phyloP scores from a whole-genome alignment of 2,113 vertebrate species.

The Nansenia antarctica region DNA sequence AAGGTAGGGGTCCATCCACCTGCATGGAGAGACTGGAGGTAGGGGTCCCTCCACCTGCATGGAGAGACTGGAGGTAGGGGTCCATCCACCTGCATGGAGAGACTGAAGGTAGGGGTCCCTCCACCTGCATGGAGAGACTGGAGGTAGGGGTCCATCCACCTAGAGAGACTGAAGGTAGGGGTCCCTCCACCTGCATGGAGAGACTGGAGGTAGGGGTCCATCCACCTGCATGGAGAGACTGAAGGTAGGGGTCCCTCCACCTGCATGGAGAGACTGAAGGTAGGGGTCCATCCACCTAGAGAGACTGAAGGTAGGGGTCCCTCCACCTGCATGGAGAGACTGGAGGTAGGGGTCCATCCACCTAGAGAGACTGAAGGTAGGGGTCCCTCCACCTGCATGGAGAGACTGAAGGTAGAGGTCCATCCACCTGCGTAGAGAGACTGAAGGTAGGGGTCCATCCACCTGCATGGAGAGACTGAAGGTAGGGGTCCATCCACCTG shows the following conservation, averaged over 20 bases:
- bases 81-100: constrained; percentile 81
- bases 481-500: constrained; percentile 82
- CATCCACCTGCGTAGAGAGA: constrained; percentile 81
- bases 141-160: constrained; percentile 80
- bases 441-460: constrained; percentile 81
- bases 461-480: constrained; percentile 82
- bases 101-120: constrained; percentile 82
- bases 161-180: constrained; percentile 82
- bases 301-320: constrained; percentile 81
- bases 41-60: constrained; percentile 75
- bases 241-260: constrained; percentile 82
- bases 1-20: constrained; percentile 82
- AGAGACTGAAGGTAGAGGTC: constrained; percentile 83
- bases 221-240: constrained; percentile 82
- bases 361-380: constrained; percentile 82
- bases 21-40: constrained; percentile 83
- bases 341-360: constrained; percentile 82
- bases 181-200: constrained; percentile 81
- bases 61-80: constrained; percentile 82
- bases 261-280: constrained; percentile 82
- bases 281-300: constrained; percentile 80
- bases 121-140: constrained; percentile 81
- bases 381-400: constrained; percentile 78
- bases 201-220: constrained; percentile 82
- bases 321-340: constrained; percentile 81